Base-by-base conservation (phyloP, 2,797 vertebrate genomes). In the Gastrophryne carolinensis region DNA sequence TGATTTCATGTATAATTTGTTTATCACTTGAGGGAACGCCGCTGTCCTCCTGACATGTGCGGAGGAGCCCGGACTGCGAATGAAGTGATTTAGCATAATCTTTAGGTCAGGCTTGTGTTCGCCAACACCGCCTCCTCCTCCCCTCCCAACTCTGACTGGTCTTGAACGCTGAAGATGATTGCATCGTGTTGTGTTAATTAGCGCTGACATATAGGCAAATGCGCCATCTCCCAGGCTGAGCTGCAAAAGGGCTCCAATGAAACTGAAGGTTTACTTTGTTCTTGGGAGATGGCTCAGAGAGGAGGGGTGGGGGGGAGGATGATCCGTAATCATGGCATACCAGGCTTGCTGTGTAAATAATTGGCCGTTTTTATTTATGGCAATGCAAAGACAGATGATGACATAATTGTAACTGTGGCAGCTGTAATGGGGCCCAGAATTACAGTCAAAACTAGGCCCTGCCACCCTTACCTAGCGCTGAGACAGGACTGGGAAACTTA, bases 1-100 rank as follows among this genome's bases (percentile, higher is more conserved):
- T 91, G 91, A 94, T 94, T 94, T 95, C 88, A 91, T 92, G 91
- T 94, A 89, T 93, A 92, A 93, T 95, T 93, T 94, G 92, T 94
- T 94, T 92, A 91, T 93, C 87, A 91, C 89, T 87, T 82, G 89
- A 91, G 90, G 90, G 89, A 89, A 92, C 89, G 92, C 92, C 85
- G 87, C 89, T 87, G 89, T 91, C 90, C 91, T 86, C 80, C 90
- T 89, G 89, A 92, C 90, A 85, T 79, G 83, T 87, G 88, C 19
- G 0, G 87, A 87, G 88, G 82, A 91, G 89, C 80, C 80, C 85
- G 87, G 91, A 90, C 90, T 91, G 8, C 86, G 89, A 90, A 90
- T 89, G 90, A 87, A 89, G 84, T 81, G 82, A 86, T 69, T 94
- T 92, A 92, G 86, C 92, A 93, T 93, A 92, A 94, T 90, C 93